These are phyloP conservation scores for Tamias sibiricus DNA, from an alignment of 2,113 vertebrate genomes.

Conservation along the genomic window DNA sequence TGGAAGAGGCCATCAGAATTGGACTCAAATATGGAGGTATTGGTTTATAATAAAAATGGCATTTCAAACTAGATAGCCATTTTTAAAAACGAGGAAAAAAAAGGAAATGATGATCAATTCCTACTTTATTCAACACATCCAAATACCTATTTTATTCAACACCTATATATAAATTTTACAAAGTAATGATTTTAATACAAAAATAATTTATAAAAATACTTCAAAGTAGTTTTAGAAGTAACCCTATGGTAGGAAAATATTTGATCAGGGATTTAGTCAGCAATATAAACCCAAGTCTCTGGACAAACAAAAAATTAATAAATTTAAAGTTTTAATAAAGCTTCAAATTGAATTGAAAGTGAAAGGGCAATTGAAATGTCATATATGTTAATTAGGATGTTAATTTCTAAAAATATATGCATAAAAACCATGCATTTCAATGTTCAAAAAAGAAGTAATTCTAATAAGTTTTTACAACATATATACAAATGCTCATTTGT, in stretches of 20 bases:
- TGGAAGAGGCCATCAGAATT: neutral
- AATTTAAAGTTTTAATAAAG: neutral
- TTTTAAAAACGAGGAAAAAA: neutral
- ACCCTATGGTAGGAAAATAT: neutral
- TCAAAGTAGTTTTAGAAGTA: neutral
- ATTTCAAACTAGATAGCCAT: neutral
- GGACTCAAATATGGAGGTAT: no score
- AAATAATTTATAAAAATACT: neutral
- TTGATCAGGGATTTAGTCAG: neutral
- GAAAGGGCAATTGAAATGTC: neutral
- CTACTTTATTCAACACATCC: neutral
- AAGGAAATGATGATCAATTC: neutral
- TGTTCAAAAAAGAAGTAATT: neutral
- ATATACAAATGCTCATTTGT: neutral
- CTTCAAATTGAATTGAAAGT: neutral
- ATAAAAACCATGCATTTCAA: neutral
- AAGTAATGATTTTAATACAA: neutral
- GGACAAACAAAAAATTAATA: neutral
- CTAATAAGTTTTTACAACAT: neutral
- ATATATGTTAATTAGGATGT: neutral
- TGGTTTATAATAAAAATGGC: neutral
- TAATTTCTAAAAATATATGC: neutral
- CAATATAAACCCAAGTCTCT: neutral
- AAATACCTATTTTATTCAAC: neutral
- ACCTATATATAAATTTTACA: neutral